Conservation (phyloP, 1,140 invertebrate species). For the Heliconius eleuchia region DNA sequence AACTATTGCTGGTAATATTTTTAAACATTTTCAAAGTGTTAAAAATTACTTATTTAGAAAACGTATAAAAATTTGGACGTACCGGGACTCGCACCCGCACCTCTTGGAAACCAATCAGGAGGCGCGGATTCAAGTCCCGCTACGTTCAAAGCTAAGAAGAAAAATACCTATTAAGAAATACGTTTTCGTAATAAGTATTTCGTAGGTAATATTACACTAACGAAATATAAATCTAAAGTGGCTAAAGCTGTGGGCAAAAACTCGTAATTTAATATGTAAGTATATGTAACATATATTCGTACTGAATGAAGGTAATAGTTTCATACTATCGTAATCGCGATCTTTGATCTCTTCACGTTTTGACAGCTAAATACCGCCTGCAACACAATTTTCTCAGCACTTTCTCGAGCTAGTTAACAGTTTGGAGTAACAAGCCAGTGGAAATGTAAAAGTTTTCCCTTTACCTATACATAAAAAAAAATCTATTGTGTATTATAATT, state of each 20-base stretch:
- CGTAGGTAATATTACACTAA: background rate
- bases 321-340: background rate
- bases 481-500: constrained; percentile 13
- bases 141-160: too few relatives aligned
- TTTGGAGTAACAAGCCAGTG: background rate
- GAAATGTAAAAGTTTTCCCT: background rate
- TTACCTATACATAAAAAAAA: background rate
- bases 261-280: background rate
- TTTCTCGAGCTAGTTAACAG: constrained; percentile 25
- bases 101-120: too few relatives aligned
- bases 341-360: background rate
- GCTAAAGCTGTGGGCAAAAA: background rate
- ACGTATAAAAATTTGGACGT: too few relatives aligned
- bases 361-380: background rate
- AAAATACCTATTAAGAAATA: too few relatives aligned
- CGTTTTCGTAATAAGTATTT: too few relatives aligned
- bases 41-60: too few relatives aligned
- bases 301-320: background rate
- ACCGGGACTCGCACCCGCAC: too few relatives aligned
- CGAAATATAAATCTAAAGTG: background rate
- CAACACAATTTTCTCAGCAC: constrained; percentile 18
- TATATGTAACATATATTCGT: background rate
- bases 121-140: too few relatives aligned
- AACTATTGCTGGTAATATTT: background rate
- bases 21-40: too few relatives aligned